Base-by-base conservation (phyloP, 1,140 invertebrate genomes). In the Chrysoperla carnea region DNA sequence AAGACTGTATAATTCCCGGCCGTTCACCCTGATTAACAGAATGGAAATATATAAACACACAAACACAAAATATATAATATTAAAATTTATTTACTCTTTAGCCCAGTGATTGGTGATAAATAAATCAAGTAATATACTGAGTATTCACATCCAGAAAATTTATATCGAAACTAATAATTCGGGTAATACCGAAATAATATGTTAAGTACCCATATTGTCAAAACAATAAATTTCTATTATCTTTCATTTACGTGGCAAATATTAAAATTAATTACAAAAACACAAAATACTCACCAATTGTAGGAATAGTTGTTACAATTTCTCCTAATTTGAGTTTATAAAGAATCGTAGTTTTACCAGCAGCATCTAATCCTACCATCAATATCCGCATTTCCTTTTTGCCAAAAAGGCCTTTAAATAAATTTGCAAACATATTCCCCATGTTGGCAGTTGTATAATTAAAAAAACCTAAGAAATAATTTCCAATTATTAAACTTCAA, bases 311-410 rank as follows among this genome's bases (percentile, higher is more conserved):
- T 61, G 92, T 97, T 55, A 98, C 92, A 73, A 98, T 94, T 86
- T 98, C 94, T 63, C 93, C 93, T 73, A 98, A 79, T 79, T 98
- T 97, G 62, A 99, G 78, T 80, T 97, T 97, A 76, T 98, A 97
- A 68, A 98, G 75, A 69, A 98, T 98, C 68, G 94, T 98, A 57
- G 94, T 98, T 83, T 98, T 98, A 73, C 94, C 94, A 69, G 94
- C 94, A 57, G 91, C 92, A 76, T 98, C 94, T 52, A 98, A 76
- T 58, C 93, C 93, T 52, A 80, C 92, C 91, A 95, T 95, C 64
- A 95, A 75, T 79, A 94, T 94, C 71, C 90, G 84, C 89, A 95
- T 94, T 74, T 95, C 90, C 64, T 93, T 94, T 71, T 95, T 95
- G 71, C 90, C 91, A 70, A 95, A 94, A 50, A 95, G 83, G 73